These are phyloP conservation scores for Busseola fusca DNA, from an alignment of 2,888 invertebrate species.

Conservation along the genomic window DNA sequence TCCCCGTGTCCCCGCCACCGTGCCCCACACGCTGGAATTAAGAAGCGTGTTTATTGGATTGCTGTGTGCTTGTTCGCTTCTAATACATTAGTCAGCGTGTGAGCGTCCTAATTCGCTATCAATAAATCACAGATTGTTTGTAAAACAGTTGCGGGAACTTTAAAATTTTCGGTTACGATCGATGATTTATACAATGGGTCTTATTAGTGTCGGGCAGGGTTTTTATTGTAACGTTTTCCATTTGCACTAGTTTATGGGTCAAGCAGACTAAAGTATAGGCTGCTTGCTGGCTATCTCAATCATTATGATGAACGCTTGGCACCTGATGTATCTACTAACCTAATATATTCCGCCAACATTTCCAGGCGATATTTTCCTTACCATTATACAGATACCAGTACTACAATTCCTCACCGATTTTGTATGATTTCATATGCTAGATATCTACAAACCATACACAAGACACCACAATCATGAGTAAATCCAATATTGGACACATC, in stretches of 20 bases:
- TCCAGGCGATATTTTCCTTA: slow-evolving; percentile 23
- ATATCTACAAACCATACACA: slow-evolving; percentile 3
- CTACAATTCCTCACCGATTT: slow-evolving; percentile 5
- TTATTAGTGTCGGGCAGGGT: slow-evolving; percentile 43
- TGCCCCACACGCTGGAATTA: slow-evolving; percentile 58
- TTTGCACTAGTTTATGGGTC: slow-evolving; percentile 15
- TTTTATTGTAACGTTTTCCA: slow-evolving; percentile 27
- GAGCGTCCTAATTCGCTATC: slow-evolving; percentile 57
- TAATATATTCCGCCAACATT: slow-evolving; percentile 21
- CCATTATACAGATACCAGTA: slow-evolving; percentile 16
- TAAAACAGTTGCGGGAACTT: slow-evolving; percentile 53
- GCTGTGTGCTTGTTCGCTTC: slow-evolving; percentile 59
- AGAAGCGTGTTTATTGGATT: slow-evolving; percentile 62
- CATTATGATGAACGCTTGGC: slow-evolving; percentile 29
- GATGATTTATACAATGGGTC: slow-evolving; percentile 51
- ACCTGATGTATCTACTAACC: neutral
- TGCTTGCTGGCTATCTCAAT: no score
- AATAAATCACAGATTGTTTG: slow-evolving; percentile 61
- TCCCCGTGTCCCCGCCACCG: slow-evolving; percentile 55
- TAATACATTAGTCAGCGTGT: slow-evolving; percentile 62
- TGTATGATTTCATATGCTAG: slow-evolving; percentile 26
- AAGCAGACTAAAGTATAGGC: no score
- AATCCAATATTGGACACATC: slow-evolving; percentile 40
- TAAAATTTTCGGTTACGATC: slow-evolving; percentile 50
- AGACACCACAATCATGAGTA: slow-evolving; percentile 27